A percentile compares a stretch with the other conserved stretches of the same genome.
phyloP scores from a whole-genome alignment of 2,888 invertebrate genomes.

The Dryococelus australis region DNA sequence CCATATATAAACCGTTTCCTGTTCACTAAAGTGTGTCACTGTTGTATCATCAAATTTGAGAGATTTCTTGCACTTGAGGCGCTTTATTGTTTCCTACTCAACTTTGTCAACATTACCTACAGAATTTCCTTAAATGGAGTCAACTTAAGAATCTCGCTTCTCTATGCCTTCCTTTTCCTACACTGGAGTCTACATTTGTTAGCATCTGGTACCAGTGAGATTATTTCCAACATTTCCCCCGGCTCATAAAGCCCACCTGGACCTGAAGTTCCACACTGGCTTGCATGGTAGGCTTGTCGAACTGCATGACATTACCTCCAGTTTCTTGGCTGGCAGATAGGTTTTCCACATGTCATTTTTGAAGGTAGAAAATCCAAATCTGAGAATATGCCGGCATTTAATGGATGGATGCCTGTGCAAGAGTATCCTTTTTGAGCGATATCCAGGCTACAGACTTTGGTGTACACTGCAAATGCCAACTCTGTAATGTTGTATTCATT shows the following conservation, averaged over 20 bases:
- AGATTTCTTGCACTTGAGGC: no score
- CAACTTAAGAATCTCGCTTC: no score
- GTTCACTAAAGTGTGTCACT: neutral
- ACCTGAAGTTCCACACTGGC: neutral
- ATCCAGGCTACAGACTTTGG: conserved; percentile 31
- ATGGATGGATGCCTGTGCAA: conserved; percentile 27
- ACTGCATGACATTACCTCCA: no score
- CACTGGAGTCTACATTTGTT: neutral
- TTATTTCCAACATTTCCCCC: neutral
- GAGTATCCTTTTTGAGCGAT: no score
- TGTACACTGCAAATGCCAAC: conserved; percentile 42
- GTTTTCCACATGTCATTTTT: conserved; percentile 26
- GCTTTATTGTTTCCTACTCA: neutral
- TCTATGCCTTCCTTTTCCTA: conserved; percentile 5
- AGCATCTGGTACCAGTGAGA: conserved; percentile 12
- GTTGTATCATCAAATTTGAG: conserved; percentile 1
- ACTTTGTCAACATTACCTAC: neutral
- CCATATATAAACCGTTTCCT: conserved; percentile 27
- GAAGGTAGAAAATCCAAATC: conserved; percentile 29
- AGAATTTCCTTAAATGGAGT: no score
- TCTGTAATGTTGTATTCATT: conserved; percentile 44
- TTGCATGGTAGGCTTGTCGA: neutral
- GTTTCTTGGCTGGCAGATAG: no score
- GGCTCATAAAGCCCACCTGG: neutral
- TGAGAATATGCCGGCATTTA: conserved; percentile 20